Percentiles rank a stretch among this genome's conserved stretches.
Evolutionary conservation across 2,888 invertebrate genomes (phyloP).

Genomic region (Tenthredo distinguenda): DNA sequence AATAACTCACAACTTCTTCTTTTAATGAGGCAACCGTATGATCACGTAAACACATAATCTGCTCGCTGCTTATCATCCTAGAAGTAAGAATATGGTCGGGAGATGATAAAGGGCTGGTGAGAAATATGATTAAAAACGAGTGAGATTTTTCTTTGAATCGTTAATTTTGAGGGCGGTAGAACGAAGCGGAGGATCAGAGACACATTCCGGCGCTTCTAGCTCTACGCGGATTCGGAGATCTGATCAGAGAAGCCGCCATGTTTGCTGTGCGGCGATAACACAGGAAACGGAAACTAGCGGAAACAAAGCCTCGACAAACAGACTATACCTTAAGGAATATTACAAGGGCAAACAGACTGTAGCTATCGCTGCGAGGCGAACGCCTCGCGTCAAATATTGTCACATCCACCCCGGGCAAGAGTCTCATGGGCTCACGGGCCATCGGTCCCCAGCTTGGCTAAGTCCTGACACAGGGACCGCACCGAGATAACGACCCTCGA

Average conservation of each 20-base stretch:
- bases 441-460: not conserved
- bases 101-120: not conserved
- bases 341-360: slow-evolving; percentile 72
- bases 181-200: slow-evolving; percentile 38
- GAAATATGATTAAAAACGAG: not conserved
- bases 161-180: not conserved
- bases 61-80: not conserved
- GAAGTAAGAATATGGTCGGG: not conserved
- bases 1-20: not conserved
- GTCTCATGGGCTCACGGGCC: slow-evolving; percentile 42
- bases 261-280: slow-evolving; percentile 68
- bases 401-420: slow-evolving; percentile 60
- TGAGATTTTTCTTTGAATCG: not conserved
- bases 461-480: slow-evolving; percentile 48
- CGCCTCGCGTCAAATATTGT: slow-evolving; percentile 70
- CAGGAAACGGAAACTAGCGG: slow-evolving; percentile 77
- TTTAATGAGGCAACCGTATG: not conserved
- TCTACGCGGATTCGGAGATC: slow-evolving; percentile 51
- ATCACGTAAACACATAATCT: not conserved
- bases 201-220: slow-evolving; percentile 19
- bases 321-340: slow-evolving; percentile 69
- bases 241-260: slow-evolving; percentile 72
- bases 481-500: slow-evolving; percentile 66
- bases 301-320: slow-evolving; percentile 76
- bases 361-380: slow-evolving; percentile 54